Conservation (phyloP, 2,113 vertebrate species). For the Anguilla rostrata region DNA sequence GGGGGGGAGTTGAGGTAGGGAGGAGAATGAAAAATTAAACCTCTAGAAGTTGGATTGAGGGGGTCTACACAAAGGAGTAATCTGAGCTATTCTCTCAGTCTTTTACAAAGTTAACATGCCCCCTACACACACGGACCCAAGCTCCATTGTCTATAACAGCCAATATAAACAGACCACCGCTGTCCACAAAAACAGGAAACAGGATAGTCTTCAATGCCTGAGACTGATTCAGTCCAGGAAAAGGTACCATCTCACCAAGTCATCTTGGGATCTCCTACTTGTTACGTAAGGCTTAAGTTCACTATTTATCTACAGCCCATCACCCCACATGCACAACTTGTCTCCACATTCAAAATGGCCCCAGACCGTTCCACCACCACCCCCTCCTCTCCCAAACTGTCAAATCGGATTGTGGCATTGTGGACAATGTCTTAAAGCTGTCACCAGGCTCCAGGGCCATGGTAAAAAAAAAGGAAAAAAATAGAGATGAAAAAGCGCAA, state of each 20-base stretch:
- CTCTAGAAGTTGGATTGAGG: too few species aligned
- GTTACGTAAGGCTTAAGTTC: not conserved
- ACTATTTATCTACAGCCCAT: too few species aligned
- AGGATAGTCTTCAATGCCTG: not conserved
- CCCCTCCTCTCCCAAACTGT: constrained; percentile 9
- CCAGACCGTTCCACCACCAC: not conserved
- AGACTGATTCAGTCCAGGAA: not conserved
- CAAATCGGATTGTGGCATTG: constrained; percentile 15
- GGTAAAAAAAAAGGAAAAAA: not conserved
- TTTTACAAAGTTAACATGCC: too few species aligned
- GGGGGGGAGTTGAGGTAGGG: not conserved
- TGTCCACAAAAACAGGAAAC: too few species aligned
- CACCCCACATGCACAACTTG: not conserved
- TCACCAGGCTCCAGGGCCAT: constrained; percentile 34
- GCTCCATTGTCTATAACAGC: too few species aligned
- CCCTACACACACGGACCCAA: not conserved
- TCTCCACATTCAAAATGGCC: not conserved
- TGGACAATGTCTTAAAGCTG: constrained; percentile 14
- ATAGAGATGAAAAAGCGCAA: constrained; percentile 19
- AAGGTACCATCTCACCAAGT: too few species aligned
- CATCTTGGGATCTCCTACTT: too few species aligned
- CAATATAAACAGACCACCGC: not conserved
- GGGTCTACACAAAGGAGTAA: too few species aligned
- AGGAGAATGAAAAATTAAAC: not conserved
- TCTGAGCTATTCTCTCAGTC: too few species aligned